Conservation (phyloP, 2,113 vertebrate genomes). For the Athene cunicularia region DNA sequence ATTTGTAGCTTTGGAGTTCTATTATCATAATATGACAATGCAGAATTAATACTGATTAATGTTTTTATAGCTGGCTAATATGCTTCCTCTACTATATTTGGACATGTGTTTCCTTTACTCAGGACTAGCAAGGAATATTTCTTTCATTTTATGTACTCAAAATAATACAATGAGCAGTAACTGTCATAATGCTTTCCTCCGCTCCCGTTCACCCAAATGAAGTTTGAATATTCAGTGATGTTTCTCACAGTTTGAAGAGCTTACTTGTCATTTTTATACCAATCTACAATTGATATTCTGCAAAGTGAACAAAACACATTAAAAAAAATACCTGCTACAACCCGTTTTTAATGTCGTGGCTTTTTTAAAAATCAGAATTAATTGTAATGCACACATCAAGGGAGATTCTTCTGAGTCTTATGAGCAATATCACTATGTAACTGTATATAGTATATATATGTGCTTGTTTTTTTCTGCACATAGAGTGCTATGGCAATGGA, state of each 20-base stretch:
- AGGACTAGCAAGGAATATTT: not conserved
- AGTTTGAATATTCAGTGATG: not conserved
- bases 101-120: not conserved
- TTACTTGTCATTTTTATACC: not conserved
- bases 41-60: not conserved
- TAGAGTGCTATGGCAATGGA: not conserved
- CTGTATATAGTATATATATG: no score
- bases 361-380: not conserved
- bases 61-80: not conserved
- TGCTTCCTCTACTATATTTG: not conserved
- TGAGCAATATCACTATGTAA: not conserved
- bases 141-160: not conserved
- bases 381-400: not conserved
- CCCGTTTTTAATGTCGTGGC: not conserved
- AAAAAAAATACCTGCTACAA: not conserved
- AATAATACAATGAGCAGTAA: not conserved
- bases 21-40: not conserved
- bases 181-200: not conserved
- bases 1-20: not conserved
- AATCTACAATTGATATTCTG: not conserved
- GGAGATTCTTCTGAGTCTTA: not conserved
- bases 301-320: not conserved
- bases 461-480: not conserved
- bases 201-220: not conserved
- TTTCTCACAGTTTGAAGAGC: not conserved